Percentiles rank a stretch among this genome's conserved stretches.
Conservation (phyloP, 1,140 invertebrate genomes). For the Sminthurinus signatus region DNA sequence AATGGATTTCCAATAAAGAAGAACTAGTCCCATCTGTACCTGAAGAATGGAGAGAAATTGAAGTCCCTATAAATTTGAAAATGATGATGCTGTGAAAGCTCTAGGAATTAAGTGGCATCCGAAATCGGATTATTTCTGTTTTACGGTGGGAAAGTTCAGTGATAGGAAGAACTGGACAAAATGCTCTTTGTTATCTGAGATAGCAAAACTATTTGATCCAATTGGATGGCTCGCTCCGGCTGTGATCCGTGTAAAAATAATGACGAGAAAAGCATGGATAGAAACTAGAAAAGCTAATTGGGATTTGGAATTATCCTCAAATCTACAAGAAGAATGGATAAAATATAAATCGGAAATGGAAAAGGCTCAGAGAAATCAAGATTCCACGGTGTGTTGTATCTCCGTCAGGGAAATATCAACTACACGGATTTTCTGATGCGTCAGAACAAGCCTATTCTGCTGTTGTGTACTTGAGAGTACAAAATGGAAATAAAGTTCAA, state of each 20-base stretch:
- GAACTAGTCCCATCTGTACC: not conserved
- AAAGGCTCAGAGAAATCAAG: not conserved
- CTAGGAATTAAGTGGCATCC: conserved; percentile 11
- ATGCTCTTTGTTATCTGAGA: conserved; percentile 16
- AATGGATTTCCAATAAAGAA: conserved; percentile 13
- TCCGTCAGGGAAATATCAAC: not conserved
- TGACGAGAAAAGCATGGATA: conserved; percentile 44
- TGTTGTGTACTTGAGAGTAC: not conserved
- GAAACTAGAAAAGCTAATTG: conserved; percentile 37
- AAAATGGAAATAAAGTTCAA: not conserved
- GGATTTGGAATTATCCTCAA: conserved; percentile 43
- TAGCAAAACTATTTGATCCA: conserved; percentile 22
- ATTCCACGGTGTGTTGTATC: not conserved
- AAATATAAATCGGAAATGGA: not conserved
- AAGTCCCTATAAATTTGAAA: not conserved
- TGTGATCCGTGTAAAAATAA: conserved; percentile 41
- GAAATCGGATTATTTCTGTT: not conserved
- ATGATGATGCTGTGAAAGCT: not conserved
- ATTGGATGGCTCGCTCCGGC: conserved; percentile 29
- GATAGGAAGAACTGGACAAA: conserved; percentile 31
- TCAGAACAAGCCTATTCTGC: conserved; percentile 3
- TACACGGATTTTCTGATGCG: conserved; percentile 9
- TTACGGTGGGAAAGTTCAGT: conserved; percentile 33
- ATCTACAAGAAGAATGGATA: conserved; percentile 34
- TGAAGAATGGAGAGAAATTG: not conserved